These are phyloP conservation scores for Spea multiplicata DNA, from an alignment of 2,113 vertebrate genomes.

Conservation along the genomic window DNA sequence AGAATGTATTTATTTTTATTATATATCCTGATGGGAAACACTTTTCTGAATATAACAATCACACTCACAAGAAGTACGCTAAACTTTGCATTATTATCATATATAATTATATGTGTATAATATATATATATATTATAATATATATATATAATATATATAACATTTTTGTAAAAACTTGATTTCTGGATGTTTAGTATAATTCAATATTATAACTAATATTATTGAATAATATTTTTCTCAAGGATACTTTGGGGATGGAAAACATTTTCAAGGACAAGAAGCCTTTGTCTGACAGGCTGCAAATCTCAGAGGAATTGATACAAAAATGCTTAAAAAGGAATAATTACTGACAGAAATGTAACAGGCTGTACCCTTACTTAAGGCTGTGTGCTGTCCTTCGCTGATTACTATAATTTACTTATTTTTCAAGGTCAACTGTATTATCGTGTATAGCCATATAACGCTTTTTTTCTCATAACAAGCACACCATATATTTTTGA, in stretches of 20 bases:
- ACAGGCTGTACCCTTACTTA: not conserved
- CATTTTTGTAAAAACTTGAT: too few species aligned
- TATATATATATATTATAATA: too few species aligned
- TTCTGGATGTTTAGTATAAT: not conserved
- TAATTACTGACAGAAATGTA: not conserved
- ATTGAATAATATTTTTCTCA: not conserved
- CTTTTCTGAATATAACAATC: too few species aligned
- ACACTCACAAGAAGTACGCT: too few species aligned
- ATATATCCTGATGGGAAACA: too few species aligned
- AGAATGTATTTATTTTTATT: too few species aligned
- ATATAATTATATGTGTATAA: too few species aligned
- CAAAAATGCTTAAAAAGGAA: not conserved
- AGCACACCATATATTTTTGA: not conserved
- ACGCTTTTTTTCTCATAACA: not conserved
- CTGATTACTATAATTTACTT: constrained; percentile 2
- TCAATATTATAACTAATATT: not conserved
- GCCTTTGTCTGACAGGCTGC: not conserved
- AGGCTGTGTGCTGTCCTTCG: not conserved
- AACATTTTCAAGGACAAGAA: not conserved
- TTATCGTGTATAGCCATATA: not conserved
- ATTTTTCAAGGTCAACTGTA: not conserved
- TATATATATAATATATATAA: too few species aligned
- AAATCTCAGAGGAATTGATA: not conserved
- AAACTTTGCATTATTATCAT: too few species aligned
- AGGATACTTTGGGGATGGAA: not conserved